Evolutionary conservation across 1,140 invertebrate genomes (phyloP).

Genomic region (Zaprionus kolodkinae): DNA sequence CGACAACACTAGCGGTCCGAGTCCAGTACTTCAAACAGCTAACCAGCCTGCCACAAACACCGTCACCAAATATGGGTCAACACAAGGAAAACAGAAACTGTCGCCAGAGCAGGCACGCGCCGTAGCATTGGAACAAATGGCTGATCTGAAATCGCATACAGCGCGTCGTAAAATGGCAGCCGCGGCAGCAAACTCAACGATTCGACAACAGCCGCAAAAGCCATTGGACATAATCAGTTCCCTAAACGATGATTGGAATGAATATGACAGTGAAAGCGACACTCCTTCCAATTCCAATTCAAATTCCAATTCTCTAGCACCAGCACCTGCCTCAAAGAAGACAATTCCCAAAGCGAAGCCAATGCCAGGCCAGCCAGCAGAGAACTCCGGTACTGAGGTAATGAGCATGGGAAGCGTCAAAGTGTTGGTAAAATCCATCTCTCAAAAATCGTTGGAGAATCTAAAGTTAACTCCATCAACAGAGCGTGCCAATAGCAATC

Average conservation of each 20-base stretch:
- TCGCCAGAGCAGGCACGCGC: slow-evolving; percentile 72
- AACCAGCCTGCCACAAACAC: slow-evolving; percentile 16
- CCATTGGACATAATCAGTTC: slow-evolving; percentile 59
- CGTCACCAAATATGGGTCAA: not conserved
- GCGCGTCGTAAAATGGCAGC: slow-evolving; percentile 61
- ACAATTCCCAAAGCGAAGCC: not conserved
- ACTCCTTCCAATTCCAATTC: slow-evolving; percentile 8
- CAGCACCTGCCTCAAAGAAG: slow-evolving; percentile 25
- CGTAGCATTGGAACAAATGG: slow-evolving; percentile 77
- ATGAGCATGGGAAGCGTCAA: slow-evolving; percentile 39
- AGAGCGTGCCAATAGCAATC: slow-evolving; percentile 10
- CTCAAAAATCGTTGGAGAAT: slow-evolving; percentile 23
- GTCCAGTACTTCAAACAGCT: slow-evolving; percentile 18
- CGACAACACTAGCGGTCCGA: slow-evolving; percentile 38
- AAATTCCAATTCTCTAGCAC: slow-evolving; percentile 12
- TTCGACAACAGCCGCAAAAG: slow-evolving; percentile 26
- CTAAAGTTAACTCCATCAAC: not conserved
- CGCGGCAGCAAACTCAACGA: slow-evolving; percentile 8
- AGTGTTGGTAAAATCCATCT: slow-evolving; percentile 42
- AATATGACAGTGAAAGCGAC: slow-evolving; percentile 64
- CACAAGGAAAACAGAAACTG: slow-evolving; percentile 43
- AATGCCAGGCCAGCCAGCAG: slow-evolving; percentile 11
- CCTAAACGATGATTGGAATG: slow-evolving; percentile 80
- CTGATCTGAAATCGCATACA: slow-evolving; percentile 49
- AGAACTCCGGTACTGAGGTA: slow-evolving; percentile 5